Evolutionary conservation across 2,797 vertebrate species (phyloP), one percentile per base, ranked within the genome.

Genomic region (Lepus townsendii): DNA sequence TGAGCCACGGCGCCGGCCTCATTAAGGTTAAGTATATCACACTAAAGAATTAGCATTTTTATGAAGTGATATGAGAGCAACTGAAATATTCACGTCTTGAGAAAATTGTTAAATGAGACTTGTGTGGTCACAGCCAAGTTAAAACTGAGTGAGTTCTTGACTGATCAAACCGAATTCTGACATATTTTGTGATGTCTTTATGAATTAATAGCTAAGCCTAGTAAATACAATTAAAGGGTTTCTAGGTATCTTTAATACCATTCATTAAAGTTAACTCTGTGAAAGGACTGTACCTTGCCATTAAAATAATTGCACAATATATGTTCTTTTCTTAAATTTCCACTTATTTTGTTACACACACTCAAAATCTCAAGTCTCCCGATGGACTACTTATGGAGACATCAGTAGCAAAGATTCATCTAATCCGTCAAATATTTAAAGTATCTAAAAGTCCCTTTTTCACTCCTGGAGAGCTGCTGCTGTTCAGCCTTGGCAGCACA

Each of bases 351-450:
- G 10, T 72, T 76, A 38, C 7, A 78, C 4, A 17, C 0, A 26
- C 17, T 7, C 9, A 85, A n/a, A 78, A 16, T 76, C 77, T 13
- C 27, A 10, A 30, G 24, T 7, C 6, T 92, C 88, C 65, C 60
- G 77, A 95, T 96, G 86, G 20, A 62, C 11, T 10, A 77, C 27
- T 82, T 2, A 35, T 86, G 16, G 42, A 93, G 71, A 72, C 50
- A 82, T 86, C 80, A 60, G 6, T 91, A 75, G 65, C 57, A 47
- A 97, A 94, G 7, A 88, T 93, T 75, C 19, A 9, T 94, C 96
- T 88, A 97, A 95, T 90, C 1, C 63, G 72, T 82, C 20, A 90
- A 92, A 96, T 95, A 90, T 63, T 87, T 84, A 63, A 95, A 95
- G n/a, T 54, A 90, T 90, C 27, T 52, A 73, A 91, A 93, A 96